These are phyloP conservation scores for Lasioglossum pauxillum DNA, from an alignment of 2,888 invertebrate species.

Conservation along the genomic window DNA sequence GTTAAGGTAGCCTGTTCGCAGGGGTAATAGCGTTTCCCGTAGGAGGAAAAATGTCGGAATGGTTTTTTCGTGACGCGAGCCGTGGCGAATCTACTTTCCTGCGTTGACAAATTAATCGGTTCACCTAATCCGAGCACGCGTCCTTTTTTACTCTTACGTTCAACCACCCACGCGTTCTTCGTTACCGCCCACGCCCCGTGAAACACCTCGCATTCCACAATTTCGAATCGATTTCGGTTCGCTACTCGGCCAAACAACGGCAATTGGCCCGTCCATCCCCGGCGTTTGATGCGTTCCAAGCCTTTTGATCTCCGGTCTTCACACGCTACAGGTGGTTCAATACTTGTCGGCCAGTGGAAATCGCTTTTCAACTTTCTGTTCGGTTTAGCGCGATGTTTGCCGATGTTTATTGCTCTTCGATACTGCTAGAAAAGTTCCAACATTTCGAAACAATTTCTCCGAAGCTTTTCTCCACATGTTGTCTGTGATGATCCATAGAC, in stretches of 20 bases:
- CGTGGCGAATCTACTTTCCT: constrained; percentile 13
- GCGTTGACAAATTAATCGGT: constrained; percentile 12
- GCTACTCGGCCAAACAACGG: background rate
- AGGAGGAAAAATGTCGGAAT: constrained; percentile 34
- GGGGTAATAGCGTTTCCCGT: constrained; percentile 12
- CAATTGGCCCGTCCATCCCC: background rate
- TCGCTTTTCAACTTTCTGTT: background rate
- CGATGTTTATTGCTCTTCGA: background rate
- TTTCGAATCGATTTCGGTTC: background rate
- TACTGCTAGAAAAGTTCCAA: background rate
- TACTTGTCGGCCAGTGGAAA: background rate
- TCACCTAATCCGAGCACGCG: constrained; percentile 11
- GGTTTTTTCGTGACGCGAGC: constrained; percentile 15
- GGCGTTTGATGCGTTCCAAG: background rate
- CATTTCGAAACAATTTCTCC: background rate
- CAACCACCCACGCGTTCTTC: background rate
- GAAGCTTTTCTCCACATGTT: too few species aligned
- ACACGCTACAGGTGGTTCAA: background rate
- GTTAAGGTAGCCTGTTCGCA: constrained; percentile 49
- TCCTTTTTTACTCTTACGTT: background rate
- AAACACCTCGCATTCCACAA: background rate
- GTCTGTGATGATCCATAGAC: too few species aligned
- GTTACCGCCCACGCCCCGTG: background rate
- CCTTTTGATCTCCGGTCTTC: background rate
- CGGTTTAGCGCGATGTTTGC: background rate